Base-by-base conservation (phyloP, 2,797 vertebrate genomes). In the Takifugu rubripes region DNA sequence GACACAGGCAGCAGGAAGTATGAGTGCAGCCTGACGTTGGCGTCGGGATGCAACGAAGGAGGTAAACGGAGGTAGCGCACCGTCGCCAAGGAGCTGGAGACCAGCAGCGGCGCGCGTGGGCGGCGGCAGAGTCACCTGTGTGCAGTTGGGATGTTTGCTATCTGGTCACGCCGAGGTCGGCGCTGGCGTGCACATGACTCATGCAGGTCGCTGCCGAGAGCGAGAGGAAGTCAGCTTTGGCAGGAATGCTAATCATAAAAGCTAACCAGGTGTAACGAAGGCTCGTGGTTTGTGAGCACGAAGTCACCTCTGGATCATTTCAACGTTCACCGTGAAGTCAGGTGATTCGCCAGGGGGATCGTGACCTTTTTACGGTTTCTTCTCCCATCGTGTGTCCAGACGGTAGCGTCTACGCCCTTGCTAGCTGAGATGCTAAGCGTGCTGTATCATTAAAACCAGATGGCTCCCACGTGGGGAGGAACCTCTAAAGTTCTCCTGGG, bases 81-180 rank as follows among this genome's bases (percentile, higher is more conserved):
- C 70, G 55, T 64, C 31, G 10, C 10, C 2, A 9, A 33, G 3
- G 31, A 9, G 31, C 31, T 33, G 8, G 8, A 33, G 60, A 12
- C 47, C 17, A 48, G 54, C 26, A 24, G 50, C 40, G 43, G n/a
- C 17, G 16, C 6, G 12, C 27, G 46, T 43, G 33, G 31, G 46
- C 43, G 74, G 16, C 59, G 75, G 73, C 66, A 64, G 54, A 51
- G 74, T 77, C 80, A 81, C 84, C 64, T 79, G 76, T 57, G 68
- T 68, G 49, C 60, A 12, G 1, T 2, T 40, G 11, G 12, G 36
- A 40, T 40, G 36, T 40, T 40, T 40, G 31, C 31, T 33, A 33
- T 33, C 31, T 10, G 31, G 7, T 33, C 31, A 9, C 31, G 10
- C 17, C 17, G 8, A 33, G 31, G 31, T 66, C 67, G 27, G 61